Conservation (phyloP, 2,113 vertebrate species). For the Alligator mississippiensis region DNA sequence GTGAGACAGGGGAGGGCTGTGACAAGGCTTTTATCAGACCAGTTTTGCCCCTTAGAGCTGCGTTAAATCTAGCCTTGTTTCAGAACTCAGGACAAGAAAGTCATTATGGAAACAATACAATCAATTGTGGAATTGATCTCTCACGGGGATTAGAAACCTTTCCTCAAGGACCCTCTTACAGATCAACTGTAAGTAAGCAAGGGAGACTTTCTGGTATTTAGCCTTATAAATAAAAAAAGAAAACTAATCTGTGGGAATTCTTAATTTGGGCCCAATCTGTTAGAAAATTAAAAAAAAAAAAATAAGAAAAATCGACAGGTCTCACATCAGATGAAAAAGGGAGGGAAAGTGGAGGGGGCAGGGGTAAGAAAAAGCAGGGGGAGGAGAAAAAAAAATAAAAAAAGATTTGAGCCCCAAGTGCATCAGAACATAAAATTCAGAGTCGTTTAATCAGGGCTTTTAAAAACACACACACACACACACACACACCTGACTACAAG, state of each 20-base stretch:
- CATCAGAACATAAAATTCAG: not conserved
- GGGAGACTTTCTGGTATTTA: not conserved
- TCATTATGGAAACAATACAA: slow-evolving; percentile 51
- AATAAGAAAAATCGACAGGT: not conserved
- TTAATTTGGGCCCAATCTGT: not conserved
- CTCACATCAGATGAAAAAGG: not conserved
- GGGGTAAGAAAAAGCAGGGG: not conserved
- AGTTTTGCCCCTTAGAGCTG: not conserved
- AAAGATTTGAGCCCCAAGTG: not conserved
- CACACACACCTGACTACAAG: not conserved
- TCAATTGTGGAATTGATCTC: slow-evolving; percentile 68
- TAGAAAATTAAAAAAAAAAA: not conserved
- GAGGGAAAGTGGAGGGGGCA: not conserved
- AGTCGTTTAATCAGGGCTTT: not conserved
- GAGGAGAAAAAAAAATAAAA: not conserved
- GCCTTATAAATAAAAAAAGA: not conserved
- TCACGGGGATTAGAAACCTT: slow-evolving; percentile 74
- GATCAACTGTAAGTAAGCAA: slow-evolving; percentile 46
- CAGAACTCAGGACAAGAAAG: slow-evolving; percentile 47
- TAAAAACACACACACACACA: not conserved
- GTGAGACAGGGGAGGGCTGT: no score
- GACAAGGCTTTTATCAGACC: slow-evolving; percentile 32
- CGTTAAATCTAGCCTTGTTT: slow-evolving; percentile 37
- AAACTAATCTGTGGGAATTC: slow-evolving; percentile 13
- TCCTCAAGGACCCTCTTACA: not conserved